Evolutionary conservation across 2,113 vertebrate genomes (phyloP).

Genomic region (Toxotes jaculatrix): DNA sequence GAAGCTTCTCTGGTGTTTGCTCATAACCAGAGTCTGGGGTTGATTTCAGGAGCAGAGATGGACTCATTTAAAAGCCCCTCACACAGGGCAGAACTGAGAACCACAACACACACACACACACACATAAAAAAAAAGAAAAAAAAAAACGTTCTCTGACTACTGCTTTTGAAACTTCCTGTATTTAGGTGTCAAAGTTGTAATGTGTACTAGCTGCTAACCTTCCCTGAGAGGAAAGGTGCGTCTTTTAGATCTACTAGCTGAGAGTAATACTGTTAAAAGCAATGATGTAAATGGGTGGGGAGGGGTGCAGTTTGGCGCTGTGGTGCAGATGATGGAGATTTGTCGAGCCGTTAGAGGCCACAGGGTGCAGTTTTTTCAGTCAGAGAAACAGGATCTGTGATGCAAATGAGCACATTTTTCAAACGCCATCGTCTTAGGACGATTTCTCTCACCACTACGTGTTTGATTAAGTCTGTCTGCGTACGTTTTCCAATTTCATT

Average conservation of each 20-base stretch:
- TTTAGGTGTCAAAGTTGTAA: conserved; percentile 61
- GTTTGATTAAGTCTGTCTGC: background rate
- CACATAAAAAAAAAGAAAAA: background rate
- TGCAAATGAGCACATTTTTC: conserved; percentile 26
- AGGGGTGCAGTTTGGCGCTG: conserved; percentile 59
- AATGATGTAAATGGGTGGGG: conserved; percentile 52
- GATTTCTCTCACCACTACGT: background rate
- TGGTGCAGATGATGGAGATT: conserved; percentile 40
- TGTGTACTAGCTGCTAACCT: conserved; percentile 90
- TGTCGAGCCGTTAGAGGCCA: background rate
- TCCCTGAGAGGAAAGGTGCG: conserved; percentile 76
- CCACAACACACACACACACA: background rate
- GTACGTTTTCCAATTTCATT: conserved; percentile 7
- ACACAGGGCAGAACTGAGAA: conserved; percentile 32
- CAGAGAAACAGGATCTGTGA: background rate
- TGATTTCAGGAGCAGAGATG: conserved; percentile 43
- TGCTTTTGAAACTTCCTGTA: conserved; percentile 63
- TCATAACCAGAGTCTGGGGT: conserved; percentile 17
- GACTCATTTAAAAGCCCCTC: conserved; percentile 19
- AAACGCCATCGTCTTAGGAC: background rate
- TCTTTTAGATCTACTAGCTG: conserved; percentile 63
- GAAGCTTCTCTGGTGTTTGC: conserved; percentile 52
- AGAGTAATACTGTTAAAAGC: conserved; percentile 57
- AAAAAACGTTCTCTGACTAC: conserved; percentile 60
- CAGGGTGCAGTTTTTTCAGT: background rate